Evolutionary conservation across 2,888 invertebrate genomes (phyloP), one percentile per base, ranked within the genome.

Genomic region (Exephanes ischioxanthus): DNA sequence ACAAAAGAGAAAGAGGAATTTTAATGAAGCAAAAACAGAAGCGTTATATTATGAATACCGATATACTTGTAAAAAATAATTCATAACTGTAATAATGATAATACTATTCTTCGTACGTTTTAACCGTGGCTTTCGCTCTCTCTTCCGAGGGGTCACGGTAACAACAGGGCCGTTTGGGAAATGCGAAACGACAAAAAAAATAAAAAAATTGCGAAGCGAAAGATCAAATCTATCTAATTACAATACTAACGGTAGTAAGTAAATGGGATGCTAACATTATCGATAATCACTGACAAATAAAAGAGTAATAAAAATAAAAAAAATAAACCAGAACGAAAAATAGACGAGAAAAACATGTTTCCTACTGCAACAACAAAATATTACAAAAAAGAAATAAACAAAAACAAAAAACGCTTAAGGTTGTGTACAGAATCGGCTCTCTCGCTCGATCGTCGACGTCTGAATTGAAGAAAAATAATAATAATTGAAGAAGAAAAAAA

Each of bases 291-390:
- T 84, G 80, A 81, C 84, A 77, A 77, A 84, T 84, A 81, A 84
- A 84, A 81, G 45, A 70, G 55, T 37, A 63, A 58, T 19, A 45
- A 68, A 86, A 82, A 76, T 41, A 41, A 33, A 9, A 41, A 41
- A 2, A n/a, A 73, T 22, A 75, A 55, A 72, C n/a, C 67, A 67
- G 51, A 80, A 78, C 22, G 30, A 72, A 80, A 45, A 63, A 77
- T 67, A 89, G 83, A 87, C 85, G 83, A 89, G 89, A 79, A 87
- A 89, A 88, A 88, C 73, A 87, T 86, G 89, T 92, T 92, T 92
- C 92, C 91, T 92, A 93, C 89, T 88, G 89, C 90, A 41, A 63
- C 14, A 63, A 33, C 26, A 30, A 63, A 16, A 33, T 6, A 63
- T 48, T 16, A 51, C 67, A 19, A 53, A 70, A 63, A 33, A 30